Base-by-base conservation (phyloP, 2,797 vertebrate genomes). In the Tokudaia muenninki region DNA sequence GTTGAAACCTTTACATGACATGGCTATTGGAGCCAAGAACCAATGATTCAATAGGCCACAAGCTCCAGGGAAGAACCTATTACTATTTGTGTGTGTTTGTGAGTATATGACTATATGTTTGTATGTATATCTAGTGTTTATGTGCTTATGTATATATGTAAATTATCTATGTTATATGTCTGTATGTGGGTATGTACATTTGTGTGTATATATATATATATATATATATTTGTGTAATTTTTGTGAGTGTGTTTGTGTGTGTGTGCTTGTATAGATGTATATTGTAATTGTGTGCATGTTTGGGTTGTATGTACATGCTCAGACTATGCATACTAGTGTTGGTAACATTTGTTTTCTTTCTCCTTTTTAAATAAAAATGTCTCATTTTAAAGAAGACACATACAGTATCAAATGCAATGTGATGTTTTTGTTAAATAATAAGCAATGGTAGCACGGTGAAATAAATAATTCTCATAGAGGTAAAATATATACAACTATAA, bases 401-500 rank as follows among this genome's bases (percentile, higher is more conserved):
- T 98, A 98, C 98, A 98, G 97, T 98, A 98, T 98, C 98, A 98
- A 98, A 98, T 98, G 97, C 93, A 98, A 98, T 98, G 98, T 98
- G 98, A 98, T 98, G 98, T 96, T 98, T 99, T 98, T 98, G 98
- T 98, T 99, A 98, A 98, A 98, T 99, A 99, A 99, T 98, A 98
- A 98, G 98, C 98, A 98, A 98, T 96, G 98, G 98, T 98, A 98
- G 96, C 98, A 97, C 96, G 98, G 97, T 98, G 98, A 98, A 99
- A 98, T 98, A 98, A 98, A 99, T 99, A 98, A 99, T 98, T 98
- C 98, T 98, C 98, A 98, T 98, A 96, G 98, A 98, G 98, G 98
- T 98, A 98, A 99, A 99, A 99, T 98, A 98, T 98, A 98, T 98
- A 98, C 98, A 99, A 99, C 98, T 98, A 98, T 98, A 98, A 98